phyloP scores from a whole-genome alignment of 2,888 invertebrate genomes.

The Schizaphis graminum region DNA sequence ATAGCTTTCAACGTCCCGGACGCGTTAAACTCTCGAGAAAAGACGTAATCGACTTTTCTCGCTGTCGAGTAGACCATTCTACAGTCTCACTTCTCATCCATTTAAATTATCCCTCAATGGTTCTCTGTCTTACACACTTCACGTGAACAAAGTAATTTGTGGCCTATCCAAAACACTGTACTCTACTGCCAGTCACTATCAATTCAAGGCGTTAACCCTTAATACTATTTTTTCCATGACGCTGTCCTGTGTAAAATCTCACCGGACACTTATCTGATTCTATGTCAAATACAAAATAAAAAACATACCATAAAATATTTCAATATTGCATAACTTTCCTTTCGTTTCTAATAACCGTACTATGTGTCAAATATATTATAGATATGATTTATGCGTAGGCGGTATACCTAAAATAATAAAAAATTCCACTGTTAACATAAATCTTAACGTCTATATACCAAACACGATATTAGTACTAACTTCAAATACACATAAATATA shows the following conservation, averaged over 20 bases:
- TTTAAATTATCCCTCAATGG: constrained; percentile 14
- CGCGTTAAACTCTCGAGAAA: constrained; percentile 24
- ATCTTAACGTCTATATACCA: no score
- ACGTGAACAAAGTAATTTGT: background rate
- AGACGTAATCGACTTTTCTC: constrained; percentile 22
- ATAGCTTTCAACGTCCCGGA: background rate
- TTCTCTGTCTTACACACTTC: background rate
- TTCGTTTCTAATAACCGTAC: background rate
- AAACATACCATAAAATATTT: background rate
- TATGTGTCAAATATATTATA: background rate
- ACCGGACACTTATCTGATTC: background rate
- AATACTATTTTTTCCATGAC: background rate
- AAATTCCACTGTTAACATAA: no score
- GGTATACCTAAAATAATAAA: no score
- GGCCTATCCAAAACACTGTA: background rate
- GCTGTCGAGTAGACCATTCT: background rate
- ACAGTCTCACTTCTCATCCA: background rate
- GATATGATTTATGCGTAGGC: no score
- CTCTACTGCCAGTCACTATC: constrained; percentile 7
- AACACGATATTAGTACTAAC: background rate
- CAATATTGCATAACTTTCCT: background rate
- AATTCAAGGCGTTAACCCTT: background rate
- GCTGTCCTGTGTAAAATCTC: background rate
- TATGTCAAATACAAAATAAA: background rate
- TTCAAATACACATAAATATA: background rate